These are phyloP conservation scores for Microctonus brassicae DNA, from an alignment of 2,888 invertebrate species.

Conservation along the genomic window DNA sequence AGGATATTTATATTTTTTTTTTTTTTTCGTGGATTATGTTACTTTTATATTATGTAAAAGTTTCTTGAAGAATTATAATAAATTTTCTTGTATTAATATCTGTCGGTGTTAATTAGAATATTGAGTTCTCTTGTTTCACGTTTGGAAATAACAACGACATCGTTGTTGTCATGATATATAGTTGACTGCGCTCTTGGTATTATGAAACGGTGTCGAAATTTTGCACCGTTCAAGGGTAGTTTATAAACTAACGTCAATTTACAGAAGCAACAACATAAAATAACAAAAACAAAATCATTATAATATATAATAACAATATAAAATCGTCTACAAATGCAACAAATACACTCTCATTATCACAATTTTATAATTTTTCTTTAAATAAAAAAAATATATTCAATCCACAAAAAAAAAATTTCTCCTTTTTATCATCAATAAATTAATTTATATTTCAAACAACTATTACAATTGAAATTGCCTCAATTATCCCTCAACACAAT, in stretches of 20 bases:
- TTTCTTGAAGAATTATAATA: background rate
- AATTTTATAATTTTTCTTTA: too few species aligned
- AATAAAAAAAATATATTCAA: too few species aligned
- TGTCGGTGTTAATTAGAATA: background rate
- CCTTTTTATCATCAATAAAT: too few species aligned
- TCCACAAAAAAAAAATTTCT: too few species aligned
- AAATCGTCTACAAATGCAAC: too few species aligned
- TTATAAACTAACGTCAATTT: conserved; percentile 27
- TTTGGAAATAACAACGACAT: background rate
- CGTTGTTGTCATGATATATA: conserved; percentile 17
- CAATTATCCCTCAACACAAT: background rate
- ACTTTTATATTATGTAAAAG: background rate
- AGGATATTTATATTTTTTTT: background rate
- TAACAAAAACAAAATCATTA: background rate
- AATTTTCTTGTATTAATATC: background rate
- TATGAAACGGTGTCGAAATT: conserved; percentile 61
- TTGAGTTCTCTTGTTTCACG: background rate
- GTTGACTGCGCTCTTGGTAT: conserved; percentile 15
- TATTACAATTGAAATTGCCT: background rate
- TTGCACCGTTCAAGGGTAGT: conserved; percentile 54
- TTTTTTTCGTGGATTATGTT: too few species aligned
- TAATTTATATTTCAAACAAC: too few species aligned
- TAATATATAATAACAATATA: too few species aligned
- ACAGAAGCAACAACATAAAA: background rate
- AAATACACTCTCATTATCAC: too few species aligned